Evolutionary conservation across 2,888 invertebrate species (phyloP).

Genomic region (Catocala fraxini): DNA sequence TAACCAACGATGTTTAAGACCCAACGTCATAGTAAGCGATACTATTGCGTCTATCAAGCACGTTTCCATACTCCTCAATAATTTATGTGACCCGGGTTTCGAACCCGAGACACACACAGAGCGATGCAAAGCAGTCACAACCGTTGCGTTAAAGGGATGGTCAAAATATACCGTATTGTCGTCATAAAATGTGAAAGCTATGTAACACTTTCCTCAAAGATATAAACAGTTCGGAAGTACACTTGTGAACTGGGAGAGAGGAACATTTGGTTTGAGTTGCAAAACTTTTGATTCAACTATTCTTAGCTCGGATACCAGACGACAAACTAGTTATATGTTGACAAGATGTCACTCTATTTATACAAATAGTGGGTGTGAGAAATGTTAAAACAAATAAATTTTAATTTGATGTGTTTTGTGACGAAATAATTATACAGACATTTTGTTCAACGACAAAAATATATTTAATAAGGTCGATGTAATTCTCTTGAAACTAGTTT

Average conservation of each 20-base stretch:
- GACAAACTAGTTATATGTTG: constrained; percentile 18
- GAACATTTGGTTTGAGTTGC: neutral
- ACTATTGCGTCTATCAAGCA: no score
- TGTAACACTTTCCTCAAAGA: constrained; percentile 2
- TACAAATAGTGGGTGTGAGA: constrained; percentile 18
- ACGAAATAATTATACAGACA: neutral
- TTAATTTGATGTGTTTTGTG: constrained; percentile 19
- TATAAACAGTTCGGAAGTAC: constrained; percentile 2
- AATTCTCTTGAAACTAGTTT: neutral
- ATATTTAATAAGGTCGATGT: neutral
- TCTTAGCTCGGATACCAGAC: constrained; percentile 16
- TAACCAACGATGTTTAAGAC: no score
- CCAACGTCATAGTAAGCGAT: no score
- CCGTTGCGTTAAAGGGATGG: no score
- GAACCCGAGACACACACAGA: no score
- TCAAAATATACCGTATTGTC: constrained; percentile 23
- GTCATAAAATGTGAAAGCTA: constrained; percentile 29
- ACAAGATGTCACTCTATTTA: constrained; percentile 24
- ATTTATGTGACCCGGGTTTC: no score
- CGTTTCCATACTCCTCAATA: no score
- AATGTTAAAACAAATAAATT: constrained; percentile 19
- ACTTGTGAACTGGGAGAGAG: neutral
- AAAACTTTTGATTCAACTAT: constrained; percentile 9
- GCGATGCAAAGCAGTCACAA: no score
- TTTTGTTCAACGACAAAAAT: constrained; percentile 2